phyloP scores from a whole-genome alignment of 2,113 vertebrate genomes.

The Trematomus loennbergii region DNA sequence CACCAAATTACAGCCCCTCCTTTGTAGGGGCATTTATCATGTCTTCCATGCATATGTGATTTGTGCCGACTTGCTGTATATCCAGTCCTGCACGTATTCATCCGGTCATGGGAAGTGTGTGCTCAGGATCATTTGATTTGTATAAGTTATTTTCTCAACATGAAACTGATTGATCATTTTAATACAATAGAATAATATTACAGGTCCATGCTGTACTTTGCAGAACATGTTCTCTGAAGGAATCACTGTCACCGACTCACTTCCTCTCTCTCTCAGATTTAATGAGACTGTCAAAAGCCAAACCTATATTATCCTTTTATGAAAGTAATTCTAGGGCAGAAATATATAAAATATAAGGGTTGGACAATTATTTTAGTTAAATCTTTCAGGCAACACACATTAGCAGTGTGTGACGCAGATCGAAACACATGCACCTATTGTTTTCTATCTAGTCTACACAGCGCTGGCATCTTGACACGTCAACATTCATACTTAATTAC shows the following conservation, averaged over 20 bases:
- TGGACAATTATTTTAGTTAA: background rate
- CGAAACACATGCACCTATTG: background rate
- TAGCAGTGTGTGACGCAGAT: background rate
- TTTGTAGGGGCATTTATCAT: slow-evolving; percentile 11
- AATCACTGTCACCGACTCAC: background rate
- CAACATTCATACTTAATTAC: background rate
- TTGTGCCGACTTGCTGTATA: slow-evolving; percentile 14
- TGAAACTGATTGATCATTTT: slow-evolving; percentile 16
- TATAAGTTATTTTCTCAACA: background rate
- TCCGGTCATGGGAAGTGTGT: background rate
- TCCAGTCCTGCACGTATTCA: slow-evolving; percentile 14
- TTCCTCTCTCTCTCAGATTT: slow-evolving; percentile 13
- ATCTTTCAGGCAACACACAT: background rate
- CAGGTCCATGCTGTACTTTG: background rate
- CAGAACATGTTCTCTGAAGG: slow-evolving; percentile 13
- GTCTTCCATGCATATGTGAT: slow-evolving; percentile 2
- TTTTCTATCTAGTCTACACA: background rate
- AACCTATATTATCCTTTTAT: background rate
- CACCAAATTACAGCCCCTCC: slow-evolving; percentile 14
- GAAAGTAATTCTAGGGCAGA: background rate
- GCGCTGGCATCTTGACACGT: background rate
- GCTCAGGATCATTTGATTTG: background rate
- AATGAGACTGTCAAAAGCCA: slow-evolving; percentile 7
- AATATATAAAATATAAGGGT: background rate
- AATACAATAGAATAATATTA: background rate